Evolutionary conservation across 2,888 invertebrate genomes (phyloP).

Genomic region (Euzophera pinguis): DNA sequence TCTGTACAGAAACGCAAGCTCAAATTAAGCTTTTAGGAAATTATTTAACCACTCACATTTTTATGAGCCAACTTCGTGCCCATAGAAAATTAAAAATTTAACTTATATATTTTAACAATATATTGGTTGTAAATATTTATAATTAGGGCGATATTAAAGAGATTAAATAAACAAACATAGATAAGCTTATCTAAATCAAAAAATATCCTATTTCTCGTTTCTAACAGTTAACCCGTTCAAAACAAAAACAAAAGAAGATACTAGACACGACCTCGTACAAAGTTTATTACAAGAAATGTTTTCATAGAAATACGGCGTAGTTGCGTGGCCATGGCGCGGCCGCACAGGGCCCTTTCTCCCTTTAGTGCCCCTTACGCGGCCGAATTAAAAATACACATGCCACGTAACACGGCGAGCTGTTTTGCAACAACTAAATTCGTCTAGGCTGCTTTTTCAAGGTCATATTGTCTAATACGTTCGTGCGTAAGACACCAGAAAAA

Average conservation of each 20-base stretch:
- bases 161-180: too few relatives aligned
- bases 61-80: too few relatives aligned
- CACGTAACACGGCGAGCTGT: conserved; percentile 29
- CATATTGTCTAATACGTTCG: conserved; percentile 47
- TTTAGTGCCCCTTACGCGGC: conserved; percentile 14
- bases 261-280: neutral
- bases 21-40: too few relatives aligned
- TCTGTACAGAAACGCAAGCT: too few relatives aligned
- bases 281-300: conserved; percentile 2
- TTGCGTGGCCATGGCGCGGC: neutral
- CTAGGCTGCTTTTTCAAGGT: conserved; percentile 49
- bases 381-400: conserved; percentile 24
- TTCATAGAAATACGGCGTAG: neutral
- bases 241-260: conserved; percentile 6
- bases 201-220: neutral
- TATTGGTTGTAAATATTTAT: too few relatives aligned
- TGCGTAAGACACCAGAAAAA: conserved; percentile 62
- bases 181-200: too few relatives aligned
- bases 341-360: conserved; percentile 13
- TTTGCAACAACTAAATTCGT: conserved; percentile 46
- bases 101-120: too few relatives aligned
- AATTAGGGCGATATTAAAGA: too few relatives aligned
- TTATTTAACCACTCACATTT: too few relatives aligned
- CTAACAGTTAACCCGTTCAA: neutral
- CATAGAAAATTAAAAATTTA: too few relatives aligned